Percentiles rank a stretch among this genome's conserved stretches.
Conservation (phyloP, 1,140 invertebrate species). For the Tribolium castaneum region DNA sequence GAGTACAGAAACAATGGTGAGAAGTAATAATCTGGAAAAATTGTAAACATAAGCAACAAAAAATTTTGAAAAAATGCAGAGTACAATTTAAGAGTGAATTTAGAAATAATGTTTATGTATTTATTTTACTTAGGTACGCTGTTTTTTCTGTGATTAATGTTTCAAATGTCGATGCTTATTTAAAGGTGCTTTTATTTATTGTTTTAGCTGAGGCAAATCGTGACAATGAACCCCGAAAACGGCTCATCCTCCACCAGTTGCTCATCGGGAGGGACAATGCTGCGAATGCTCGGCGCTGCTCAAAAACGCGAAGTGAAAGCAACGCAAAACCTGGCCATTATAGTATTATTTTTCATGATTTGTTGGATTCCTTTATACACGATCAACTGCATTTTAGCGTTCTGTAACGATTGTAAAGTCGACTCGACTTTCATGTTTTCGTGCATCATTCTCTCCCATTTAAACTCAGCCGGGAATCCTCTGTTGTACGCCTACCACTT, state of each 20-base stretch:
- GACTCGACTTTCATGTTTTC: conserved; percentile 78
- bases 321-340: conserved; percentile 89
- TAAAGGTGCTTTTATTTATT: background rate
- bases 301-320: conserved; percentile 90
- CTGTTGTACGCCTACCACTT: conserved; percentile 91
- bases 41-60: too few species aligned
- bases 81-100: too few species aligned
- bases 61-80: too few species aligned
- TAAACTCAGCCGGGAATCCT: conserved; percentile 90
- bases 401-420: conserved; percentile 76
- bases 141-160: too few species aligned
- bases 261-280: conserved; percentile 72
- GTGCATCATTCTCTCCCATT: conserved; percentile 88
- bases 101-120: too few species aligned
- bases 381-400: conserved; percentile 88
- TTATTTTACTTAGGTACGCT: too few species aligned
- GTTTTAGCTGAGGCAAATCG: conserved; percentile 69
- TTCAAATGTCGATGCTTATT: too few species aligned
- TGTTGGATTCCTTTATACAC: conserved; percentile 94
- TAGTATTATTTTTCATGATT: conserved; percentile 91
- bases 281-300: conserved; percentile 81
- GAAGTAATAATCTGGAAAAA: too few species aligned
- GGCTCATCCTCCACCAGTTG: conserved; percentile 43
- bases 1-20: too few species aligned
- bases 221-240: conserved; percentile 68